Conservation (phyloP, 2,797 vertebrate species). For the Champsocephalus gunnari region DNA sequence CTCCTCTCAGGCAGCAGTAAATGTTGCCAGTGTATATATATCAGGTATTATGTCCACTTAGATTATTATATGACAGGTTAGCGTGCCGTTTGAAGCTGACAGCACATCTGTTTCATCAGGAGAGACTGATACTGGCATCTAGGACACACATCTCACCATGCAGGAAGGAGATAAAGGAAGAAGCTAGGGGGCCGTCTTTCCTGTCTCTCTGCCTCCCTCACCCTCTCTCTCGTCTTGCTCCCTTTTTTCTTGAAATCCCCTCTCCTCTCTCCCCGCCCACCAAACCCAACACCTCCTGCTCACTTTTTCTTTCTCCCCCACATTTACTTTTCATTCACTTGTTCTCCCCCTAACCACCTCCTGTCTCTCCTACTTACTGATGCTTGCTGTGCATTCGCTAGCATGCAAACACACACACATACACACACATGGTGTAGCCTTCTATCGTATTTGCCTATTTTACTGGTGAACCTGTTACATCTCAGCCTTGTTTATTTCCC, state of each 20-base stretch:
- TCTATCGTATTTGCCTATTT: conserved; percentile 46
- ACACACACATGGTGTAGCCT: conserved; percentile 6
- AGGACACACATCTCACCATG: conserved; percentile 90
- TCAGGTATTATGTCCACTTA: conserved; percentile 91
- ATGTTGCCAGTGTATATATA: conserved; percentile 88
- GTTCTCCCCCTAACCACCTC: conserved; percentile 62
- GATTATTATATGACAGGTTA: conserved; percentile 90
- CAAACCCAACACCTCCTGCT: conserved; percentile 69
- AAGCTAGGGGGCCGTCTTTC: conserved; percentile 85
- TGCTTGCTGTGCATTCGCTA: conserved; percentile 54
- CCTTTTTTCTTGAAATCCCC: conserved; percentile 48
- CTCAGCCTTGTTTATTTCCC: conserved; percentile 26
- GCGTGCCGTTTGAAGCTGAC: conserved; percentile 90
- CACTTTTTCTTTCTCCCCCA: conserved; percentile 64
- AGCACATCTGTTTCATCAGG: conserved; percentile 90
- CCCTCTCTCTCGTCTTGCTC: conserved; percentile 53
- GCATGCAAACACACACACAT: conserved; percentile 14
- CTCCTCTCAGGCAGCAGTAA: conserved; percentile 85
- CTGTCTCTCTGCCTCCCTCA: conserved; percentile 79
- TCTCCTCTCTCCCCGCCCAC: conserved; percentile 49
- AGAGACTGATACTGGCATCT: conserved; percentile 92
- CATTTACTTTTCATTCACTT: conserved; percentile 70
- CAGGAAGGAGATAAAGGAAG: conserved; percentile 88
- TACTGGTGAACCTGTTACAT: conserved; percentile 57
- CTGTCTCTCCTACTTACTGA: conserved; percentile 65